These are phyloP conservation scores for roundworm (Caenorhabditis elegans) DNA, from an alignment of 1,140 invertebrate species.

Conservation along the genomic window DNA sequence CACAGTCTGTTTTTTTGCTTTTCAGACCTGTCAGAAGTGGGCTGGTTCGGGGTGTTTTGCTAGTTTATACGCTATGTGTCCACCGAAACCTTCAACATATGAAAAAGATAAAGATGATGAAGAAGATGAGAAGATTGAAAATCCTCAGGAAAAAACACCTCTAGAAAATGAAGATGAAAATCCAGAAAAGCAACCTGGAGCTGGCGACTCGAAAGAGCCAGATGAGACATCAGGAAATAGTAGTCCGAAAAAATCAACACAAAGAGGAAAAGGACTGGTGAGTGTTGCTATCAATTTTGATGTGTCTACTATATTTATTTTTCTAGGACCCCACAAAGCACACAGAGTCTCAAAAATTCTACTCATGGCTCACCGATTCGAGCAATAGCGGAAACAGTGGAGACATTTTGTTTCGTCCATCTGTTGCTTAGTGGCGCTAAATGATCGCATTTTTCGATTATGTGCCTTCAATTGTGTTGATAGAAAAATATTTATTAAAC, in stretches of 20 bases:
- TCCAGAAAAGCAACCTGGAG: not conserved
- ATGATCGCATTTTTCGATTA: no score
- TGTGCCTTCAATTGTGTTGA: not conserved
- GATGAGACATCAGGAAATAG: no score
- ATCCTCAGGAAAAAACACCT: not conserved
- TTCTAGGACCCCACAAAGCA: not conserved
- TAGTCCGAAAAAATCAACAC: not conserved
- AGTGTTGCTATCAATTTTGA: no score
- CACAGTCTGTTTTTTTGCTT: not conserved
- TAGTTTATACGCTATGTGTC: not conserved
- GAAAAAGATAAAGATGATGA: not conserved
- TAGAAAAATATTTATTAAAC: not conserved
- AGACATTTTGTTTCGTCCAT: not conserved
- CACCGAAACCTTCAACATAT: not conserved
- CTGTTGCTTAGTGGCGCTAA: not conserved
- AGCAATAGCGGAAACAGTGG: not conserved
- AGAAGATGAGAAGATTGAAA: not conserved
- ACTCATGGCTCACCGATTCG: constrained; percentile 16
- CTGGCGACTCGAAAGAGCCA: no score
- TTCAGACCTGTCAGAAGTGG: constrained; percentile 36
- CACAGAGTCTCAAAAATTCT: constrained; percentile 13
- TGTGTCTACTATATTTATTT: not conserved
- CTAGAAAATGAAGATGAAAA: not conserved
- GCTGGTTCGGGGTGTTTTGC: constrained; percentile 17
- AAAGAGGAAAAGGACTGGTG: not conserved